Conservation (phyloP, 1,140 invertebrate species). For the Myzus persicae region DNA sequence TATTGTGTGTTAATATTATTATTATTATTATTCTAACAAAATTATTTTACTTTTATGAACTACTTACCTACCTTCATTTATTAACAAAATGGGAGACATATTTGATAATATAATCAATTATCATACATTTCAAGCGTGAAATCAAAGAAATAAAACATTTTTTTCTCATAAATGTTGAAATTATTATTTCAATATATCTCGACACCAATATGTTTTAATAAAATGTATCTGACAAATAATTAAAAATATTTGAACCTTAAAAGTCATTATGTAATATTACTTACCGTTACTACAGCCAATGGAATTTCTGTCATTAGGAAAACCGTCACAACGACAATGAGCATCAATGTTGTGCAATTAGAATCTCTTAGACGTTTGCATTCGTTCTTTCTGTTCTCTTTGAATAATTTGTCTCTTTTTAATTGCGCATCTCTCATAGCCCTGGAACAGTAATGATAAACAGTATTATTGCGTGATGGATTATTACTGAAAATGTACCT, state of each 20-base stretch:
- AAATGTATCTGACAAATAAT: background rate
- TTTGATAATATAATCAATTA: background rate
- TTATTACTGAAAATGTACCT: background rate
- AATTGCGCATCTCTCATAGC: conserved; percentile 84
- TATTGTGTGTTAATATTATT: background rate
- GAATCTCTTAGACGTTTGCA: conserved; percentile 83
- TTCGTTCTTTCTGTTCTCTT: conserved; percentile 84
- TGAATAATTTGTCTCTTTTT: conserved; percentile 80
- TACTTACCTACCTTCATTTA: background rate
- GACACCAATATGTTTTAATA: background rate
- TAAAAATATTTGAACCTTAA: background rate
- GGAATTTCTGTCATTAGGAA: conserved; percentile 92
- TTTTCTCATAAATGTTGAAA: background rate
- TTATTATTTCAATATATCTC: background rate
- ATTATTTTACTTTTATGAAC: background rate
- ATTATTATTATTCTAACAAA: background rate
- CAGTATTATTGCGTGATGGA: background rate
- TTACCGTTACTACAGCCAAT: conserved; percentile 80
- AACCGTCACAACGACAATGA: conserved; percentile 92
- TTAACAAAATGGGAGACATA: background rate
- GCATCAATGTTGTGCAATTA: conserved; percentile 92
- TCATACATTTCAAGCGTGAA: background rate
- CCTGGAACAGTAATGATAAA: conserved; percentile 60
- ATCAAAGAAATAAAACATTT: background rate
- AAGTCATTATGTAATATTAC: conserved; percentile 43